Evolutionary conservation across 2,888 invertebrate species (phyloP), one percentile per base, ranked within the genome.

Genomic region (Erebia ligea): DNA sequence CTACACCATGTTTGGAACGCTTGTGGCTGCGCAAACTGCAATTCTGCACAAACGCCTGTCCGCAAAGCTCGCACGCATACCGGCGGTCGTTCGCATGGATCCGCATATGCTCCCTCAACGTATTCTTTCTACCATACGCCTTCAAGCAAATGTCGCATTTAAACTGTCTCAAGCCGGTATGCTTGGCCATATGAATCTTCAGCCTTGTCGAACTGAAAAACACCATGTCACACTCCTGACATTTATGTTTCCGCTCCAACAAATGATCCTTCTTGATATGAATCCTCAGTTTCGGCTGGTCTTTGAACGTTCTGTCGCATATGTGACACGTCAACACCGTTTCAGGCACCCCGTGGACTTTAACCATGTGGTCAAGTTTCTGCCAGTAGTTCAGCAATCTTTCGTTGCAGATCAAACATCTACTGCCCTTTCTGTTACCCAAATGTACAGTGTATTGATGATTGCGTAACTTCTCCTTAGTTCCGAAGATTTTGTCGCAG

Each of bases 211-310:
- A 78, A 0, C 78, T 78, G 67, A 84, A 90, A 58, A 88, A 89
- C 8, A 79, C 80, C 80, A 88, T 91, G 0, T 89, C 89, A 56
- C 94, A 94, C 13, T 91, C 84, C 0, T 80, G 78, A 64, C 94
- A 94, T 17, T 84, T 86, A 52, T 89, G 91, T 10, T 85, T 82
- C 25, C 84, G 78, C 68, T 90, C 89, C 80, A 86, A 77, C 4
- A 94, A 80, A 69, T 94, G 94, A 13, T 90, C 86, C 70, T 84
- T 86, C 73, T 84, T 88, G 2, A 80, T 84, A 56, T 90, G 90
- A 0, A 76, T 76, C 0, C 83, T 74, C 3, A 90, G 69, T 0
- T 80, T 75, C n/a, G 83, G 78, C 62, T 86, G 85, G 10, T 84
- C 83, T 11, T 79, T 78, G 56, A 88, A 90, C 0, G 82, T 81